A percentile compares a stretch with the other conserved stretches of the same genome.
Conservation (phyloP, 1,140 invertebrate species). For the Zaprionus gabonicus region DNA sequence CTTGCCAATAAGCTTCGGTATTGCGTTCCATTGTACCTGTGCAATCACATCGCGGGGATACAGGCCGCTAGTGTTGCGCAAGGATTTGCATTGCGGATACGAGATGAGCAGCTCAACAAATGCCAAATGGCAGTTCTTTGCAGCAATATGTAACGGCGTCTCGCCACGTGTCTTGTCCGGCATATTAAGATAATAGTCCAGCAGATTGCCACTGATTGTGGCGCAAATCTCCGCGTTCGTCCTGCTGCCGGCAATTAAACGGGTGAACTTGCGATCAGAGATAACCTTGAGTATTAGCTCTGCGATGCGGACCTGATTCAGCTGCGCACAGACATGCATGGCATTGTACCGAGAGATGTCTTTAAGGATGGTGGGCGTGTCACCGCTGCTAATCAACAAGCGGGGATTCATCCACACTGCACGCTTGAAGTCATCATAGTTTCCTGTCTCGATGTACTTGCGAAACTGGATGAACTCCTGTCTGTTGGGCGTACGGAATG, state of each 20-base stretch:
- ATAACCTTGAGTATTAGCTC: conserved; percentile 92
- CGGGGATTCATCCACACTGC: conserved; percentile 93
- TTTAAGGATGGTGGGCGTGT: conserved; percentile 94
- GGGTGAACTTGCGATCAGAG: conserved; percentile 89
- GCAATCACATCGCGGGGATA: conserved; percentile 90
- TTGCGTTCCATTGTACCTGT: conserved; percentile 85
- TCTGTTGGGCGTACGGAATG: conserved; percentile 87
- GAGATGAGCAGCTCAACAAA: conserved; percentile 91
- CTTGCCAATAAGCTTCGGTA: conserved; percentile 84
- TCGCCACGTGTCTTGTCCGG: conserved; percentile 96
- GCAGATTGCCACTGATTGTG: conserved; percentile 86
- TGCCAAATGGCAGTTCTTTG: conserved; percentile 91
- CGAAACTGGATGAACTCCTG: conserved; percentile 92
- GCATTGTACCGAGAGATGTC: conserved; percentile 95
- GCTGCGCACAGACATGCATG: conserved; percentile 92
- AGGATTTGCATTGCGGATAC: conserved; percentile 90
- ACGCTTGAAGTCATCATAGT: conserved; percentile 87
- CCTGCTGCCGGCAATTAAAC: conserved; percentile 91
- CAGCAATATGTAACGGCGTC: conserved; percentile 96
- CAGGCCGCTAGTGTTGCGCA: conserved; percentile 90
- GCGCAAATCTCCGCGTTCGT: conserved; percentile 83
- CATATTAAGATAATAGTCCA: conserved; percentile 96
- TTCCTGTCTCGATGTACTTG: conserved; percentile 91
- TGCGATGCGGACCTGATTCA: conserved; percentile 89
- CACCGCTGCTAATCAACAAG: conserved; percentile 93